phyloP scores from a whole-genome alignment of 92 coral and sea anemone species.

The Zoanthus solanderi region DNA sequence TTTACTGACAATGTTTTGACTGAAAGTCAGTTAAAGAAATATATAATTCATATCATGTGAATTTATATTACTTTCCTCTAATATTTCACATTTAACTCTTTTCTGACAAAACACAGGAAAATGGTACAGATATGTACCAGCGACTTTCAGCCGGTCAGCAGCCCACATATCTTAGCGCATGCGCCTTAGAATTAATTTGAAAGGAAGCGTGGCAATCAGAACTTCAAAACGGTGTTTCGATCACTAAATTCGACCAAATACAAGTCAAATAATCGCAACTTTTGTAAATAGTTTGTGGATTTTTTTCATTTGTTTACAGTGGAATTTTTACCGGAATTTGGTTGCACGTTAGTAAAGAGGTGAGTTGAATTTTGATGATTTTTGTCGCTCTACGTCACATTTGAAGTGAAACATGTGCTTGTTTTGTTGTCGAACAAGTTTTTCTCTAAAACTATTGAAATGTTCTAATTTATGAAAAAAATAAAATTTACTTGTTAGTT shows the following conservation, averaged over 20 bases:
- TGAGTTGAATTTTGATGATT: constrained; percentile 29
- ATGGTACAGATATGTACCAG: constrained; percentile 9
- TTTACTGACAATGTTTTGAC: no score
- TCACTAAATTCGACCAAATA: constrained; percentile 28
- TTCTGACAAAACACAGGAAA: constrained; percentile 17
- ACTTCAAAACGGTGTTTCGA: constrained; percentile 20
- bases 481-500: not conserved
- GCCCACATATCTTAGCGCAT: constrained; percentile 5
- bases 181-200: not conserved
- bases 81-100: not conserved
- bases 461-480: constrained; percentile 3
- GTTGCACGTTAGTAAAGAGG: constrained; percentile 15
- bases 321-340: constrained; percentile 17
- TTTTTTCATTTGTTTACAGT: constrained; percentile 21
- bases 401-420: constrained; percentile 19
- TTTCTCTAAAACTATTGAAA: constrained; percentile 19
- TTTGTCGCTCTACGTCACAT: constrained; percentile 23
- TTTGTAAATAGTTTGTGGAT: constrained; percentile 2
- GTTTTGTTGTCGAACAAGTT: constrained; percentile 26
- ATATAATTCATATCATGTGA: no score
- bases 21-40: no score
- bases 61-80: no score
- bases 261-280: constrained; percentile 11
- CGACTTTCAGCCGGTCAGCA: constrained; percentile 22
- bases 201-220: constrained; percentile 8